Percentiles rank a stretch among this genome's conserved stretches.
phyloP scores from a whole-genome alignment of 2,797 vertebrate genomes.

The Poeciliopsis gracilis region DNA sequence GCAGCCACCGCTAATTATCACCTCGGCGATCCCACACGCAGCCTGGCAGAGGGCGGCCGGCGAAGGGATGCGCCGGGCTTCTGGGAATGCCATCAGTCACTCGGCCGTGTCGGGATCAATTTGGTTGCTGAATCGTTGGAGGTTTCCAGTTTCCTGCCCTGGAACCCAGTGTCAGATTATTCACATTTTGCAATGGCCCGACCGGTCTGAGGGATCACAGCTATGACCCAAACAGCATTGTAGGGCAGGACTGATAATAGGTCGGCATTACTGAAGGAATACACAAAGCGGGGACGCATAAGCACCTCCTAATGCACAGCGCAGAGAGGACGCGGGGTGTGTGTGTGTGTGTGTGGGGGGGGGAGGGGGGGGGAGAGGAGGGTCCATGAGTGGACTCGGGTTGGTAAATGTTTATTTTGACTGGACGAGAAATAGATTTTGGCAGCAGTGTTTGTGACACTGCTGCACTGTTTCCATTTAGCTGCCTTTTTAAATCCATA shows the following conservation, averaged over 20 bases:
- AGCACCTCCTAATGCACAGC: constrained; percentile 6
- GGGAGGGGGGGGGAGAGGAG: too few relatives aligned
- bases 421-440: constrained; percentile 17
- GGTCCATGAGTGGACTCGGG: background rate
- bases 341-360: too few relatives aligned
- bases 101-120: constrained; percentile 76
- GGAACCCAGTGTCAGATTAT: constrained; percentile 66
- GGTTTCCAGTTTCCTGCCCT: constrained; percentile 38
- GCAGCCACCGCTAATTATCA: constrained; percentile 74
- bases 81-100: constrained; percentile 80
- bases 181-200: constrained; percentile 69
- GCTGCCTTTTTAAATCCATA: background rate
- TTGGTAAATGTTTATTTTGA: constrained; percentile 1
- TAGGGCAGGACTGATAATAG: constrained; percentile 46
- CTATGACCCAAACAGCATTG: constrained; percentile 60
- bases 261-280: constrained; percentile 51
- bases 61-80: constrained; percentile 50
- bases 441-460: background rate
- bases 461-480: background rate
- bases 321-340: constrained; percentile 3
- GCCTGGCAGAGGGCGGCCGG: constrained; percentile 46
- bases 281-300: constrained; percentile 30
- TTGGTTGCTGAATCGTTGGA: constrained; percentile 76
- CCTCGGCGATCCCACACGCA: constrained; percentile 58
- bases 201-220: constrained; percentile 55